Conservation (phyloP, 2,888 invertebrate genomes). For the Colletes collaris region DNA sequence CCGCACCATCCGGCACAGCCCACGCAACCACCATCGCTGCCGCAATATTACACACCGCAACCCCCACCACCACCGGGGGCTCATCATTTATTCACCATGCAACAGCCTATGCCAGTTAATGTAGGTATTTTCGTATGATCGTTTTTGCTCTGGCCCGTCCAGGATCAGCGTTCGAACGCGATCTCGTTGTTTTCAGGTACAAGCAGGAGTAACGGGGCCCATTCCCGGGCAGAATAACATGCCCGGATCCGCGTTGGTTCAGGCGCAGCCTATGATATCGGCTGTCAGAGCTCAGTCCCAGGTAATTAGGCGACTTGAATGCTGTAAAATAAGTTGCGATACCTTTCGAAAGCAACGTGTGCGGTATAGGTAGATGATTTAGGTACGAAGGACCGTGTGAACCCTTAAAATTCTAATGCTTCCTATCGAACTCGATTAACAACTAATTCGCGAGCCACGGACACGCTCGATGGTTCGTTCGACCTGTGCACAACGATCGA, state of each 20-base stretch:
- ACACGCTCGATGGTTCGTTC: no score
- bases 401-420: no score
- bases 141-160: background rate
- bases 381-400: no score
- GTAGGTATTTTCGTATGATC: constrained; percentile 58
- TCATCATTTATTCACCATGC: constrained; percentile 81
- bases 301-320: constrained; percentile 60
- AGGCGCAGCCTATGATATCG: constrained; percentile 80
- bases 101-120: constrained; percentile 80
- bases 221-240: constrained; percentile 79
- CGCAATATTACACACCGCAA: constrained; percentile 82
- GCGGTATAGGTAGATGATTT: no score
- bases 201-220: constrained; percentile 78
- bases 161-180: background rate
- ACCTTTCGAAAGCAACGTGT: no score
- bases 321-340: background rate
- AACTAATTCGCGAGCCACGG: no score
- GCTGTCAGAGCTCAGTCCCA: constrained; percentile 80
- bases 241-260: constrained; percentile 79
- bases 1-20: constrained; percentile 80
- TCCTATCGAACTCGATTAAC: no score
- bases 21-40: constrained; percentile 85
- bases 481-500: no score
- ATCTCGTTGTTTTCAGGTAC: constrained; percentile 72
- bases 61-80: constrained; percentile 80